These are phyloP conservation scores for Darevskia nairensis DNA, from an alignment of 2,797 vertebrate species.

Conservation along the genomic window DNA sequence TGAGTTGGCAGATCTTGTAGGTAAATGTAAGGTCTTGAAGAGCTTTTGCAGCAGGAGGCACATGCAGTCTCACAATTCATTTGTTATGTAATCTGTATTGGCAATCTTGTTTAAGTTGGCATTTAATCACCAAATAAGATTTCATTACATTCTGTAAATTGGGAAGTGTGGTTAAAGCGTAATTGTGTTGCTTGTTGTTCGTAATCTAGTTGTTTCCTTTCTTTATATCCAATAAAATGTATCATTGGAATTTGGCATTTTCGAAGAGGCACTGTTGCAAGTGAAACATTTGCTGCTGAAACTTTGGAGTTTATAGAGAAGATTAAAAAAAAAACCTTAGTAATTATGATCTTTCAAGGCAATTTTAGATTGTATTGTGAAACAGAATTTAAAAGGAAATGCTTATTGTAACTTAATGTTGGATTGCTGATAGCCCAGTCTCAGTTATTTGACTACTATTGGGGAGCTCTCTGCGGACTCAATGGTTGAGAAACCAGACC, in stretches of 20 bases:
- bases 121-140: constrained; percentile 20
- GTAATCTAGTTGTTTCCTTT: constrained; percentile 2
- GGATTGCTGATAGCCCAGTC: not conserved
- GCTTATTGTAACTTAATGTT: not conserved
- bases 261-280: not conserved
- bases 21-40: not conserved
- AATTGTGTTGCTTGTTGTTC: not conserved
- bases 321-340: not conserved
- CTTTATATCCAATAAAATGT: constrained; percentile 10
- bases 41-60: not conserved
- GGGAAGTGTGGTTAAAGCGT: not conserved
- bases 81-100: constrained; percentile 25
- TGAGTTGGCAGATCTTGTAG: not conserved
- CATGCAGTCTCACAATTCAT: constrained; percentile 18
- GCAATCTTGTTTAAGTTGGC: constrained; percentile 18
- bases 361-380: not conserved
- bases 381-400: not conserved
- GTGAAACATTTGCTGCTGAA: not conserved
- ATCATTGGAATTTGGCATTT: not conserved
- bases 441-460: not conserved
- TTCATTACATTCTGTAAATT: constrained; percentile 26
- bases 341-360: not conserved
- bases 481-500: too few relatives aligned
- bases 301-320: not conserved
- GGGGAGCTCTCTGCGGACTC: too few relatives aligned